A percentile compares a stretch with the other conserved stretches of the same genome.
Evolutionary conservation across 2,113 vertebrate species (phyloP).

Genomic region (Dipodomys merriami): DNA sequence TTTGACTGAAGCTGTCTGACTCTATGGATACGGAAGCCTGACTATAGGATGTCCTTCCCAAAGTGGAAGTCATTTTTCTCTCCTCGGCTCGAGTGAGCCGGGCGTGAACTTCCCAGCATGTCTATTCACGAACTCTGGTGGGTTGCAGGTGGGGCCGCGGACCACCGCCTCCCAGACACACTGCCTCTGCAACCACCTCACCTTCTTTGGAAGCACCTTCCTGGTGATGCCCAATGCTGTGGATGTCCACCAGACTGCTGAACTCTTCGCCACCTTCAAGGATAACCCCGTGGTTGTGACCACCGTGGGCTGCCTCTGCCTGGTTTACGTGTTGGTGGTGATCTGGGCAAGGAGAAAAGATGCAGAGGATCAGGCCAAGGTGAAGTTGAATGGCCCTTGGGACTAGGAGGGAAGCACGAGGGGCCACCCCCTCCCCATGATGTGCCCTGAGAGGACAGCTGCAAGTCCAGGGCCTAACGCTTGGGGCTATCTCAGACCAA

Average conservation of each 20-base stretch:
- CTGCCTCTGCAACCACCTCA: conserved; percentile 95
- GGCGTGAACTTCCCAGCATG: rapidly evolving
- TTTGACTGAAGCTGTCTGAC: neutral
- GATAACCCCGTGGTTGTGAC: conserved; percentile 95
- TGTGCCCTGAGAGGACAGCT: neutral
- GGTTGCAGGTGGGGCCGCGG: conserved; percentile 90
- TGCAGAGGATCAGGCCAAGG: conserved; percentile 92
- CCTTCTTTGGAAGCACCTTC: conserved; percentile 96
- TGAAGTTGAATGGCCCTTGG: conserved; percentile 70
- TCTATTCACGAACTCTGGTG: neutral
- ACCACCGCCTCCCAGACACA: conserved; percentile 89
- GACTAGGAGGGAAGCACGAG: neutral
- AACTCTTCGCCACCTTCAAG: conserved; percentile 94
- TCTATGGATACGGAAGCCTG: neutral
- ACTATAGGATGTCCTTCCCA: neutral
- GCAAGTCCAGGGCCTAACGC: neutral
- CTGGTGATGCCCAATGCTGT: conserved; percentile 93
- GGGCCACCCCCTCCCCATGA: neutral
- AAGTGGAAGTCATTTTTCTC: rapidly evolving
- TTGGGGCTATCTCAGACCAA: neutral
- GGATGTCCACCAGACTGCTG: conserved; percentile 89
- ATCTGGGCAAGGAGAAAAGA: conserved; percentile 96
- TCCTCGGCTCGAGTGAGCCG: rapidly evolving
- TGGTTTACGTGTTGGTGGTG: conserved; percentile 89
- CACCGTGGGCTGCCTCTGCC: conserved; percentile 92